A percentile compares a stretch with the other conserved stretches of the same genome.
Conservation (phyloP, 2,113 vertebrate genomes). For the Halcyon senegalensis region DNA sequence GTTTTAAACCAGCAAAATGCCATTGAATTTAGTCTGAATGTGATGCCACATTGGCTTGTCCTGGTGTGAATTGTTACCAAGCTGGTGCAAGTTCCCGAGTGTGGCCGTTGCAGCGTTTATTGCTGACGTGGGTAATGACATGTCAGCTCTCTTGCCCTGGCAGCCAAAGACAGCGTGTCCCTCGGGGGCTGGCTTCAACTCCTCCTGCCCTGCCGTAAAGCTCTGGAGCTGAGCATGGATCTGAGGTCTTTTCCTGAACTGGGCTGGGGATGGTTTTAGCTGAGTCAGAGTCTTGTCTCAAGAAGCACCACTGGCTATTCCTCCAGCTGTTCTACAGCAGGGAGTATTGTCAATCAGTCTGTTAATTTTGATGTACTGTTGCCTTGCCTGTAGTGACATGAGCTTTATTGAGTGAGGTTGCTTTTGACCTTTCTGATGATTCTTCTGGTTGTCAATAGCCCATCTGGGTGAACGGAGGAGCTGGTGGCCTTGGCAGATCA, state of each 20-base stretch:
- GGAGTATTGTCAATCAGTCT: not conserved
- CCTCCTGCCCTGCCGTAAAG: not conserved
- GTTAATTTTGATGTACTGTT: not conserved
- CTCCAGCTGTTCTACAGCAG: not conserved
- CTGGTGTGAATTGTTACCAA: not conserved
- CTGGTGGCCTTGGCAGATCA: not conserved
- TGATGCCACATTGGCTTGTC: not conserved
- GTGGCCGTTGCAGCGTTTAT: not conserved
- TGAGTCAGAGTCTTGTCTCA: not conserved
- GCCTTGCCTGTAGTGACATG: not conserved
- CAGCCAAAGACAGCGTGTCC: not conserved
- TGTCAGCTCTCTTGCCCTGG: constrained; percentile 3
- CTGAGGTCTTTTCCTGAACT: not conserved
- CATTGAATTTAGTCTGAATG: not conserved
- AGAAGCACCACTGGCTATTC: not conserved
- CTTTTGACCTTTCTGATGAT: not conserved
- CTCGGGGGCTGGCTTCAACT: not conserved
- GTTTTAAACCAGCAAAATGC: not conserved
- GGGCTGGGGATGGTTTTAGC: not conserved
- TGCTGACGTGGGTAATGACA: not conserved
- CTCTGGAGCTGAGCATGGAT: not conserved
- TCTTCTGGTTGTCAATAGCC: not conserved
- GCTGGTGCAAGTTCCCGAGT: not conserved
- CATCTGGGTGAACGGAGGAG: not conserved
- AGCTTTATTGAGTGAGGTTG: not conserved